Percentiles rank a stretch among this genome's conserved stretches.
Evolutionary conservation across 2,797 vertebrate species (phyloP).

Genomic region (Sphaeramia orbicularis): DNA sequence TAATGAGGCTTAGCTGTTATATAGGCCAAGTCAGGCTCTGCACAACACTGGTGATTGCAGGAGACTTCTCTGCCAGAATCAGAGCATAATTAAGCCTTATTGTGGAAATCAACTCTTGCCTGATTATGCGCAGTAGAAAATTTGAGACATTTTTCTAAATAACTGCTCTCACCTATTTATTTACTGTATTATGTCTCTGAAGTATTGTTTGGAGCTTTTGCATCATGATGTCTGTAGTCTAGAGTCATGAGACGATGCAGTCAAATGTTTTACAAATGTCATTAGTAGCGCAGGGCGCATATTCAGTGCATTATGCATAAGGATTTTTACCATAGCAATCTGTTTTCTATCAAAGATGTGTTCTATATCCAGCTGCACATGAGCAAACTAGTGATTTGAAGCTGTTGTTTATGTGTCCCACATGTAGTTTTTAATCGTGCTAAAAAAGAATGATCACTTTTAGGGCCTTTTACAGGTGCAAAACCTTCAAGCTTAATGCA

Average conservation of each 20-base stretch:
- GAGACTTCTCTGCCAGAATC: slow-evolving; percentile 51
- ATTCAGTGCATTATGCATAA: background rate
- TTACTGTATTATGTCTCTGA: slow-evolving; percentile 10
- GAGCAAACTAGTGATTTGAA: slow-evolving; percentile 28
- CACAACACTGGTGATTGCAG: slow-evolving; percentile 54
- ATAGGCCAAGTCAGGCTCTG: slow-evolving; percentile 71
- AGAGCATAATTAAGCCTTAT: slow-evolving; percentile 66
- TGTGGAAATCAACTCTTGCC: slow-evolving; percentile 38
- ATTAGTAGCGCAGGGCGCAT: slow-evolving; percentile 40
- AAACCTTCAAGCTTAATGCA: no score
- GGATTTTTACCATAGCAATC: slow-evolving; percentile 10
- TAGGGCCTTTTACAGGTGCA: no score
- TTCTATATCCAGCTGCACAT: slow-evolving; percentile 32
- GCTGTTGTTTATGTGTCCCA: slow-evolving; percentile 30
- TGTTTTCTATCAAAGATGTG: slow-evolving; percentile 1
- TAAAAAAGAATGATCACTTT: no score
- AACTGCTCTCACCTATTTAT: slow-evolving; percentile 16
- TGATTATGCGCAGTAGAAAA: slow-evolving; percentile 23
- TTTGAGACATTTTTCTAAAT: slow-evolving; percentile 35
- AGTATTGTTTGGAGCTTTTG: background rate
- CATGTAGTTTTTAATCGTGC: no score
- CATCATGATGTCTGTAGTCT: slow-evolving; percentile 26
- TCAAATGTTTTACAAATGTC: slow-evolving; percentile 33
- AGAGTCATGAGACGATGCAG: slow-evolving; percentile 20
- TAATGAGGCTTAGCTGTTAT: slow-evolving; percentile 79